Evolutionary conservation across 2,797 vertebrate genomes (phyloP), one percentile per base, ranked within the genome.

Genomic region (Gymnothorax javanicus): DNA sequence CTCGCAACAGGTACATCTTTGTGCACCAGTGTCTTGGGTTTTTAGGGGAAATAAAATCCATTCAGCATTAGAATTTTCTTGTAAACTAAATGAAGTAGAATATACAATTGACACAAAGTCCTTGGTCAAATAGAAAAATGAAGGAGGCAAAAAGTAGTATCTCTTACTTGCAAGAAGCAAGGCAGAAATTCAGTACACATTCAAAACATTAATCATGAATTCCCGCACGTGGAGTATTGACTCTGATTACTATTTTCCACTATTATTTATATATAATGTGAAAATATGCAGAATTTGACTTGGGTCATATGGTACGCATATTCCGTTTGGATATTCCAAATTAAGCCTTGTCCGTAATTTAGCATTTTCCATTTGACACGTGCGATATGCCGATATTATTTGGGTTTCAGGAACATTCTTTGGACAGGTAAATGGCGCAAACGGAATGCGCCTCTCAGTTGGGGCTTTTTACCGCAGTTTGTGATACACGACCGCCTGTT

Each of bases 191-290:
- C 62, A 4, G 62, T 23, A 23, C 62, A 64, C 17, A 64, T 64
- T 64, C 62, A 4, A 64, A 64, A 64, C 62, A 64, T 64, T 23
- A 64, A 23, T 25, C 69, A 54, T 50, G 69, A 25, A 60, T 52
- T 86, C 85, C 52, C 71, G 52, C 15, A 54, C 59, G 82, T 85
- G 86, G 86, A 89, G 64, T 64, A 82, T 56, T 60, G 69, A 27
- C 59, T 85, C n/a, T 43, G 33, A 43, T 43, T 43, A 43, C 33
- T 43, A 43, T 43, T 1, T 43, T 43, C 33, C 33, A 2, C 33
- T 43, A 43, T 43, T 43, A 43, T 43, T 43, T 43, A 1, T 1
- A 43, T 43, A 1, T 1, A 43, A 43, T 43, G 33, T 43, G 33
- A 43, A 43, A 43, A 43, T 43, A 43, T 43, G 33, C 33, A 1